A percentile compares a stretch with the other conserved stretches of the same genome.
These are phyloP conservation scores for Synergus itoensis DNA, from an alignment of 2,888 invertebrate species.

Conservation along the genomic window DNA sequence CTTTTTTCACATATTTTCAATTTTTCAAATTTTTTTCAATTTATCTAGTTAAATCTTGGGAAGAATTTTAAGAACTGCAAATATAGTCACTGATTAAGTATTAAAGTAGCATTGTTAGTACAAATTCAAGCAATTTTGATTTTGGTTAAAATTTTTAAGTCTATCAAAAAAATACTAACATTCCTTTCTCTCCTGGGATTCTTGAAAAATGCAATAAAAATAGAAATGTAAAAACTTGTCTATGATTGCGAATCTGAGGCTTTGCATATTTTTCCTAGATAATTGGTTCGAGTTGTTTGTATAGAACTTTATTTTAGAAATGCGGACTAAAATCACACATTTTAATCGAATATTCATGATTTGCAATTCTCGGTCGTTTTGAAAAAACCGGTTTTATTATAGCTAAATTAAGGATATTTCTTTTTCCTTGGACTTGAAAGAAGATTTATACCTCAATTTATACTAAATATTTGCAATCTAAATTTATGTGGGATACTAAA, in stretches of 20 bases:
- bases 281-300: slow-evolving; percentile 21
- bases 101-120: no score
- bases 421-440: not conserved
- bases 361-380: not conserved
- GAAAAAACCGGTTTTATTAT: slow-evolving; percentile 19
- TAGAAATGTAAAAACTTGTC: not conserved
- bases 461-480: not conserved
- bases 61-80: no score
- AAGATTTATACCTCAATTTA: not conserved
- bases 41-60: no score
- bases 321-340: not conserved
- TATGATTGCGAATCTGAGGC: not conserved
- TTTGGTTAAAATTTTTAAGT: not conserved
- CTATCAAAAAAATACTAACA: not conserved
- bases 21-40: no score
- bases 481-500: not conserved
- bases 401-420: slow-evolving; percentile 3
- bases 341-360: slow-evolving; percentile 21
- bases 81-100: no score
- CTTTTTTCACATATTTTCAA: no score
- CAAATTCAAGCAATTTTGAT: not conserved
- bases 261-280: slow-evolving; percentile 10
- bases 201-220: not conserved
- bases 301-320: slow-evolving; percentile 10
- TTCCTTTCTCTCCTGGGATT: not conserved